phyloP scores from a whole-genome alignment of 2,797 vertebrate species.

The Lindbergichthys nudifrons region DNA sequence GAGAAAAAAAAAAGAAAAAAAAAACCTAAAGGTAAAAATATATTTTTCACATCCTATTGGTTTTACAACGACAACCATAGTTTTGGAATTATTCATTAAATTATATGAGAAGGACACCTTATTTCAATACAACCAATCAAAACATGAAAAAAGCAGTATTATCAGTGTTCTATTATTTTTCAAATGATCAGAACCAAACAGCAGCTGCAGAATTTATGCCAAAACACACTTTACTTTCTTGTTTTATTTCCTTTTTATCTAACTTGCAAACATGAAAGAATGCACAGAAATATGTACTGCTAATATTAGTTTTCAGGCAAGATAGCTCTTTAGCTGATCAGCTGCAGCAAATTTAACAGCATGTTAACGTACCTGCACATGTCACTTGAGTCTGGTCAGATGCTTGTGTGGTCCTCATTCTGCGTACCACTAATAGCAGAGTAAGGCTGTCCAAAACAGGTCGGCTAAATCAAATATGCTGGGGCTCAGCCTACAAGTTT shows the following conservation, averaged over 20 bases:
- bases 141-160: neutral
- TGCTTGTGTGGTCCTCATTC: neutral
- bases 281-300: neutral
- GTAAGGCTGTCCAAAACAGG: neutral
- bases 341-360: neutral
- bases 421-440: neutral
- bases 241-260: neutral
- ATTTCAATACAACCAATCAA: neutral
- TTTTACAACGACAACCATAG: no score
- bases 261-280: neutral
- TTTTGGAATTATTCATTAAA: no score
- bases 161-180: neutral
- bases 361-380: conserved; percentile 1
- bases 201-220: neutral
- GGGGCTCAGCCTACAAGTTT: neutral
- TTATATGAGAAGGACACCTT: no score
- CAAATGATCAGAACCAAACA: neutral
- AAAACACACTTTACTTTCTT: neutral
- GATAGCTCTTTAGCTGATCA: neutral
- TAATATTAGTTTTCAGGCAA: neutral
- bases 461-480: neutral
- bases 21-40: no score
- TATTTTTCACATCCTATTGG: no score
- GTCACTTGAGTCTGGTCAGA: neutral
- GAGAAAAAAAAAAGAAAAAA: no score